phyloP scores from a whole-genome alignment of 2,888 invertebrate species.

The Lysandra bellargus region DNA sequence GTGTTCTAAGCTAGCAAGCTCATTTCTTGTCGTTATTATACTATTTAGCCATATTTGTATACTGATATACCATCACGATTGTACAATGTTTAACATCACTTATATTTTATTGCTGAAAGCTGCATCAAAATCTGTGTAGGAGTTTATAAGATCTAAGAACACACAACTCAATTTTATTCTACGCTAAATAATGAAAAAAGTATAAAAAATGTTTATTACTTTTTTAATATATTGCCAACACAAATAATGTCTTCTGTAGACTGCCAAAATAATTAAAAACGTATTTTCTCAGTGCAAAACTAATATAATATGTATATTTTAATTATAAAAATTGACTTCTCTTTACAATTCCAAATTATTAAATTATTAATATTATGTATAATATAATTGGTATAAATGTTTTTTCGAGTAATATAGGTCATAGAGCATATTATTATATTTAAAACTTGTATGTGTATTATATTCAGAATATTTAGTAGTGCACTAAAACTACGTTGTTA shows the following conservation, averaged over 20 bases:
- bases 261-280: slow-evolving; percentile 1
- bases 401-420: too few relatives aligned
- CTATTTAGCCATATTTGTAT: too few relatives aligned
- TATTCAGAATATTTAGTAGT: background rate
- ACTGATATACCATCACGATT: too few relatives aligned
- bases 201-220: background rate
- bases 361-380: background rate
- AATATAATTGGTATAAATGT: too few relatives aligned
- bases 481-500: background rate
- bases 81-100: too few relatives aligned
- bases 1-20: too few relatives aligned
- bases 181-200: background rate
- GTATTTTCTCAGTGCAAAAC: background rate
- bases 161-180: background rate
- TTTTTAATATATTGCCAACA: slow-evolving; percentile 2
- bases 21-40: too few relatives aligned
- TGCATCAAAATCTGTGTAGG: background rate
- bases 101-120: too few relatives aligned
- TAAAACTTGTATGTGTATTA: background rate
- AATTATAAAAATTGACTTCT: background rate
- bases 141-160: background rate
- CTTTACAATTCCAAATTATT: background rate
- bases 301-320: background rate
- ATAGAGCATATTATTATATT: too few relatives aligned
- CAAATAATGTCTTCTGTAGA: background rate